phyloP scores from a whole-genome alignment of 2,797 vertebrate species.

The Rhinichthys osculus region DNA sequence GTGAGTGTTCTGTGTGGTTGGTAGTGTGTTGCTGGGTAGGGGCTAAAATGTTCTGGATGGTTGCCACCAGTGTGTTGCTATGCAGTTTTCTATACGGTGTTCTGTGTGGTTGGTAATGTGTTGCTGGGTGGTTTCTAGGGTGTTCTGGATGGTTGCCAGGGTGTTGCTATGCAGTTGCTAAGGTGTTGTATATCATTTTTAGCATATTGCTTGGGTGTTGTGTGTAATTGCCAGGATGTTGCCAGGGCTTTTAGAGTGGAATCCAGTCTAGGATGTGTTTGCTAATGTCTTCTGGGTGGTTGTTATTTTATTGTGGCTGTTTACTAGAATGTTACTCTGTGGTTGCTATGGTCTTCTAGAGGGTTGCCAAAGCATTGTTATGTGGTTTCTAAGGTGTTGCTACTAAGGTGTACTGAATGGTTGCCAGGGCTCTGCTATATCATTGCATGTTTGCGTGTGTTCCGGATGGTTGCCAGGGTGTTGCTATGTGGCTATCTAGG shows the following conservation, averaged over 20 bases:
- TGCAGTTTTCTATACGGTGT: background rate
- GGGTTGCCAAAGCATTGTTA: background rate
- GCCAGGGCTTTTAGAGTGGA: background rate
- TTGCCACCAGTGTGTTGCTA: background rate
- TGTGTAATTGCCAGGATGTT: background rate
- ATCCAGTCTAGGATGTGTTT: background rate
- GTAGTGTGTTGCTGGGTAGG: background rate
- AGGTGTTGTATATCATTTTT: background rate
- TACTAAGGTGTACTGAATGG: background rate
- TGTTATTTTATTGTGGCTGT: background rate
- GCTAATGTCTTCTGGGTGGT: background rate
- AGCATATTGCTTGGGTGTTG: no score
- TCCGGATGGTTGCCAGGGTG: background rate
- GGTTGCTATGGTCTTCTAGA: background rate
- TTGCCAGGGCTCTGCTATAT: background rate
- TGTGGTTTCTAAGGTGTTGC: background rate
- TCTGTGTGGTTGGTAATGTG: background rate
- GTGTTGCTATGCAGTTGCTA: background rate
- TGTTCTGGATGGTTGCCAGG: background rate
- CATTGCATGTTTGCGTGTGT: background rate
- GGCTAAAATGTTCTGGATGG: background rate
- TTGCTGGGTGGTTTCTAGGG: background rate
- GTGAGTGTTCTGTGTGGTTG: background rate
- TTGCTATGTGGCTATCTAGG: background rate
- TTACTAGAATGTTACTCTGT: background rate